Conservation (phyloP, 1,140 invertebrate genomes). For the Sminthurinus signatus region DNA sequence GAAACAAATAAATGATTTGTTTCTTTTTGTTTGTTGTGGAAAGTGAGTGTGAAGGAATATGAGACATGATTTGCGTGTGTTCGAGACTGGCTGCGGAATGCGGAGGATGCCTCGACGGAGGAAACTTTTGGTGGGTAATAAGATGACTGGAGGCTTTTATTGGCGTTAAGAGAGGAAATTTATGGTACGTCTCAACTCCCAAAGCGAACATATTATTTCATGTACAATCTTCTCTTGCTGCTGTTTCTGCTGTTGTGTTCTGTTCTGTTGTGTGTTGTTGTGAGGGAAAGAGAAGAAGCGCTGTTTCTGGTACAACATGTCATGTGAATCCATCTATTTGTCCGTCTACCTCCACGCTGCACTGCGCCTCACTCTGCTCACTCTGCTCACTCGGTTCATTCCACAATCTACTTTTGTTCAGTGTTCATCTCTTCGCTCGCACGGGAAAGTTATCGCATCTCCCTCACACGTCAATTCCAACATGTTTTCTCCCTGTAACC, state of each 20-base stretch:
- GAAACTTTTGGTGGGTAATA: constrained; percentile 11
- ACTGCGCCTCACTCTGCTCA: background rate
- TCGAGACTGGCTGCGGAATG: background rate
- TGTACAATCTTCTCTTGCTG: background rate
- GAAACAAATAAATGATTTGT: constrained; percentile 20
- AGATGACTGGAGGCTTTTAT: constrained; percentile 19
- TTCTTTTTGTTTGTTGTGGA: background rate
- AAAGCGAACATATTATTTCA: constrained; percentile 9
- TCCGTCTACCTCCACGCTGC: background rate
- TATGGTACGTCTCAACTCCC: constrained; percentile 13
- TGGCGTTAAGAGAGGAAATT: constrained; percentile 15
- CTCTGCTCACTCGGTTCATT: background rate
- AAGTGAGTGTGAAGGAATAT: background rate
- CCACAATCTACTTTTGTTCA: background rate
- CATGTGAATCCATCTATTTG: background rate
- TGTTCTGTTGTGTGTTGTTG: too few relatives aligned
- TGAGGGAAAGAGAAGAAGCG: too few relatives aligned
- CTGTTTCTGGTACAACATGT: background rate
- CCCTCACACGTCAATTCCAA: background rate
- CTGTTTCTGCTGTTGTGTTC: background rate
- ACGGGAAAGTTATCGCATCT: background rate
- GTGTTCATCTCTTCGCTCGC: background rate
- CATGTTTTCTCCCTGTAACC: background rate
- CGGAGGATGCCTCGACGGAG: background rate
- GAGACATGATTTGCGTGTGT: background rate